A percentile compares a stretch with the other conserved stretches of the same genome.
These are phyloP conservation scores for Malurus cyaneus DNA, from an alignment of 2,113 vertebrate species.

Conservation along the genomic window DNA sequence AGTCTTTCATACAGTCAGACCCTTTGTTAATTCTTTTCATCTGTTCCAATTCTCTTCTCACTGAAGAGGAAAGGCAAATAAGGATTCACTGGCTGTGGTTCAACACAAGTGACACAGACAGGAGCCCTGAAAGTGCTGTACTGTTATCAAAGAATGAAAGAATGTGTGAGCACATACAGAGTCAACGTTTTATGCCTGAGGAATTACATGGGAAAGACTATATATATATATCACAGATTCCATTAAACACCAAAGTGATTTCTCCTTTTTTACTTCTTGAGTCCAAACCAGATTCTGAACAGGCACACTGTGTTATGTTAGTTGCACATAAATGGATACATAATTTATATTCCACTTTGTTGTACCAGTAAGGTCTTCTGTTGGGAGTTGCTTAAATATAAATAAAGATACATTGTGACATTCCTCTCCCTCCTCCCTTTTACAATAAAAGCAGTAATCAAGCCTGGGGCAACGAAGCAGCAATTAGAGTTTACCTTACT, in stretches of 20 bases:
- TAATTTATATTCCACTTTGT: neutral
- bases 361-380: neutral
- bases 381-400: neutral
- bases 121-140: neutral
- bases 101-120: neutral
- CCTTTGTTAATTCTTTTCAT: neutral
- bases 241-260: neutral
- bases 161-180: neutral
- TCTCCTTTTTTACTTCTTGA: neutral
- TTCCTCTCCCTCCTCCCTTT: neutral
- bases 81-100: neutral
- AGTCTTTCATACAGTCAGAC: neutral
- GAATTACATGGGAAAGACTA: neutral
- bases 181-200: neutral
- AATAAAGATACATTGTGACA: neutral
- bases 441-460: neutral
- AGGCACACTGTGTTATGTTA: neutral
- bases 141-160: neutral
- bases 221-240: neutral
- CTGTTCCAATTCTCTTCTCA: neutral
- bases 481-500: neutral
- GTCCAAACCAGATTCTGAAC: neutral
- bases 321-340: neutral
- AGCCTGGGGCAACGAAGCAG: neutral
- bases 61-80: neutral